Base-by-base conservation (phyloP, 2,113 vertebrate species). In the Falco punctatus region DNA sequence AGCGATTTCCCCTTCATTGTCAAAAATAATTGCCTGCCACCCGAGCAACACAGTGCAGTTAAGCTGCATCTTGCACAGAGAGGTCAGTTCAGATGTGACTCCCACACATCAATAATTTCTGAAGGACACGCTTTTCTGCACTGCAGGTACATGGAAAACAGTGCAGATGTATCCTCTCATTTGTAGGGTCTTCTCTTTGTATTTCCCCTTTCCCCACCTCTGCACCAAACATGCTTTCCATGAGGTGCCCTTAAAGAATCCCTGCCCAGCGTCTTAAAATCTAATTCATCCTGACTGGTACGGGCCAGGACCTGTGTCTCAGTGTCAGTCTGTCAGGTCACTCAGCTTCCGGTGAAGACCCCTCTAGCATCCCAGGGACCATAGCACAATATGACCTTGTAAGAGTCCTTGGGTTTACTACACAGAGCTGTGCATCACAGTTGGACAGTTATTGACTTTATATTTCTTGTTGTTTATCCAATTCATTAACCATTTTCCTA, bases 401-500 rank as follows among this genome's bases (percentile, higher is more conserved):
- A 94, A 80, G 92, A 94, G 82, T 61, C 55, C 81, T 92, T 93
- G 78, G 72, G 86, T 95, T 97, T 90, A 90, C 96, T 93, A 93
- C 89, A 90, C 88, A 93, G 89, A 91, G 67, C 86, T 96, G 90
- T 95, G 81, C 85, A 96, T 95, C 97, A 96, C 71, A 95, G 94
- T 67, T 91, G 38, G 74, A 92, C 93, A 92, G 90, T 90, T 97
- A 97, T 33, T 94, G 84, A 95, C 75, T 97, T 94, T 96, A 94
- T 90, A 92, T 90, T 96, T 97, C 88, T 88, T 87, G 95, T 92
- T 88, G 91, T 84, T 97, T 96, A 96, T 92, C 94, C 90, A 97
- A 74, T 95, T 97, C 96, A 96, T 97, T 97, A 97, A 95, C 92
- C 81, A 40, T 96, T 94, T 75, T 94, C 88, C 91, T 95, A 94